phyloP scores from a whole-genome alignment of 2,888 invertebrate genomes.

The Zaprionus bogoriensis region DNA sequence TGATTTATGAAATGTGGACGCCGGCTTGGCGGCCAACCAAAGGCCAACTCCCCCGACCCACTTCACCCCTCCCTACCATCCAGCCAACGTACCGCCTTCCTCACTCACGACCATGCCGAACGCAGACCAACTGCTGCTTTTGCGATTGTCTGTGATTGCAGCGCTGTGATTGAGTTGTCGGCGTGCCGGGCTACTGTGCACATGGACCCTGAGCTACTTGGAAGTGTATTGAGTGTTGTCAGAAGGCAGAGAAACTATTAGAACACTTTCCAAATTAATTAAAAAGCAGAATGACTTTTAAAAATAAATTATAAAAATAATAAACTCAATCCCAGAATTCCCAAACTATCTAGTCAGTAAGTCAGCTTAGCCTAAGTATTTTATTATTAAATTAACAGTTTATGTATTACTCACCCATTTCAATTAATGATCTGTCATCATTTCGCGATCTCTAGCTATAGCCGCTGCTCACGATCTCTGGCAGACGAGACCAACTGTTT shows the following conservation, averaged over 20 bases:
- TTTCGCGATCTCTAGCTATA: neutral
- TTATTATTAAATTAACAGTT: no score
- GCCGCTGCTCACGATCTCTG: neutral
- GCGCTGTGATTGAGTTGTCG: constrained; percentile 68
- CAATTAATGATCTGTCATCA: neutral
- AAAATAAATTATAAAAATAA: no score
- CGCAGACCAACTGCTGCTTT: constrained; percentile 39
- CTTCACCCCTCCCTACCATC: neutral
- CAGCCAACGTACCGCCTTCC: neutral
- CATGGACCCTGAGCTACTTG: constrained; percentile 33
- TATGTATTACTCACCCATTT: no score
- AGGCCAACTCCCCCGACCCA: constrained; percentile 44
- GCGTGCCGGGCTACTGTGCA: constrained; percentile 60
- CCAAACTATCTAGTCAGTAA: no score
- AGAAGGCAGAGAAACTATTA: neutral
- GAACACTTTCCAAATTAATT: no score
- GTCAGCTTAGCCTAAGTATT: no score
- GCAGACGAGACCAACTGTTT: constrained; percentile 2
- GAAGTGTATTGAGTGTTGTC: neutral
- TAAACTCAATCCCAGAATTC: no score
- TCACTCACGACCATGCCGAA: neutral
- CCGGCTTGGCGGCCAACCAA: constrained; percentile 61
- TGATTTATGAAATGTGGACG: constrained; percentile 78
- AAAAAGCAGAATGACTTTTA: no score
- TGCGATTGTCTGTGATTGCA: constrained; percentile 56